A percentile compares a stretch with the other conserved stretches of the same genome.
Evolutionary conservation across 2,113 vertebrate species (phyloP).

Genomic region (Donacobius atricapilla): DNA sequence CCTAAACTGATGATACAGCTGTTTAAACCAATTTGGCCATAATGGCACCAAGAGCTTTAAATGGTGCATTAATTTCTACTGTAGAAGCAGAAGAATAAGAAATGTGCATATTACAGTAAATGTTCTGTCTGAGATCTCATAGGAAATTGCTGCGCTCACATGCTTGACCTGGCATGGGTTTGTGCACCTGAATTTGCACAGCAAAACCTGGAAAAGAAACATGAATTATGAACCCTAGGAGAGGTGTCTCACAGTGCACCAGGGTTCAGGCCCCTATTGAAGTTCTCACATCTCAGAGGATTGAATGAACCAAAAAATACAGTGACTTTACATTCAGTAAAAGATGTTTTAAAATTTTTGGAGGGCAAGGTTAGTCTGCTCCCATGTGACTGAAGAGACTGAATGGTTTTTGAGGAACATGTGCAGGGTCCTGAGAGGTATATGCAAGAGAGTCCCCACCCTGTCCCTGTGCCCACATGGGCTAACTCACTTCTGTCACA

Average conservation of each 20-base stretch:
- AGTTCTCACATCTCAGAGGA: not conserved
- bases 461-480: accelerated
- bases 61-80: not conserved
- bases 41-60: not conserved
- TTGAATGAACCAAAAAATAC: accelerated
- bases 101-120: not conserved
- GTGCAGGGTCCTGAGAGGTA: not conserved
- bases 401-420: not conserved
- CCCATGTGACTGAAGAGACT: not conserved
- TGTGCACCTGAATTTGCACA: not conserved
- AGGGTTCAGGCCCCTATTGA: not conserved
- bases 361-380: not conserved
- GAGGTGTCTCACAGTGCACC: not conserved
- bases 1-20: not conserved
- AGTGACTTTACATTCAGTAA: not conserved
- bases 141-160: not conserved
- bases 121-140: not conserved
- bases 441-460: not conserved
- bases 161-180: not conserved
- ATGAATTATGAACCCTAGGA: not conserved
- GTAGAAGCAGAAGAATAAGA: not conserved
- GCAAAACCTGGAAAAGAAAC: not conserved
- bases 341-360: not conserved
- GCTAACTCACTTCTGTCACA: not conserved
- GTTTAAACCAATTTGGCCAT: not conserved